Evolutionary conservation across 2,113 vertebrate species (phyloP).

Genomic region (Nothoprocta perdicaria): DNA sequence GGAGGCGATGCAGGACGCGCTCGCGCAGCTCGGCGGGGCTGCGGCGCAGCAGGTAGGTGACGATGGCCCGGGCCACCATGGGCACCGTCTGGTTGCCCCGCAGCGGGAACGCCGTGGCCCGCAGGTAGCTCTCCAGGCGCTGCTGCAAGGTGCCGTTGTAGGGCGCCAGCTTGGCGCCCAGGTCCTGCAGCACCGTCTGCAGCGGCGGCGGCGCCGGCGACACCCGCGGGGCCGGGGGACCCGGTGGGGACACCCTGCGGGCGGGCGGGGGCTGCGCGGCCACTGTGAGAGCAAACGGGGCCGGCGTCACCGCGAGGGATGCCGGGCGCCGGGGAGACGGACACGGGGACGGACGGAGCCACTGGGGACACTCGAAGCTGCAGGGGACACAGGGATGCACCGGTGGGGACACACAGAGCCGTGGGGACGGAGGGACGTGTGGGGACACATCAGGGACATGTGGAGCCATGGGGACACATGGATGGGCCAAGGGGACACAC

Average conservation of each 20-base stretch:
- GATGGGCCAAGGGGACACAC: not conserved
- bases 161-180: constrained; percentile 17
- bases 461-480: not conserved
- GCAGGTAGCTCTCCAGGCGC: constrained; percentile 56
- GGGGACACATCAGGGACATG: not conserved
- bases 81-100: constrained; percentile 51
- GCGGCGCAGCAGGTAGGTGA: constrained; percentile 37
- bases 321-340: not conserved
- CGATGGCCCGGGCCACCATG: not conserved
- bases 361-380: not conserved
- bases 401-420: not conserved
- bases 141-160: constrained; percentile 45
- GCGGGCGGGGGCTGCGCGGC: not conserved
- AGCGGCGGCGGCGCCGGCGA: not conserved
- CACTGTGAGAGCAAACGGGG: constrained; percentile 16
- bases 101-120: constrained; percentile 22
- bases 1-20: not conserved
- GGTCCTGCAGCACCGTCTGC: not conserved
- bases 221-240: too few species aligned
- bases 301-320: fast-evolving
- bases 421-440: not conserved
- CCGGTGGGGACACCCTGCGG: not conserved
- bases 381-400: not conserved
- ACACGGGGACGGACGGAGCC: not conserved
- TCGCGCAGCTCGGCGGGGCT: not conserved